phyloP scores from a whole-genome alignment of 2,888 invertebrate genomes.

The Orchestes rusci region DNA sequence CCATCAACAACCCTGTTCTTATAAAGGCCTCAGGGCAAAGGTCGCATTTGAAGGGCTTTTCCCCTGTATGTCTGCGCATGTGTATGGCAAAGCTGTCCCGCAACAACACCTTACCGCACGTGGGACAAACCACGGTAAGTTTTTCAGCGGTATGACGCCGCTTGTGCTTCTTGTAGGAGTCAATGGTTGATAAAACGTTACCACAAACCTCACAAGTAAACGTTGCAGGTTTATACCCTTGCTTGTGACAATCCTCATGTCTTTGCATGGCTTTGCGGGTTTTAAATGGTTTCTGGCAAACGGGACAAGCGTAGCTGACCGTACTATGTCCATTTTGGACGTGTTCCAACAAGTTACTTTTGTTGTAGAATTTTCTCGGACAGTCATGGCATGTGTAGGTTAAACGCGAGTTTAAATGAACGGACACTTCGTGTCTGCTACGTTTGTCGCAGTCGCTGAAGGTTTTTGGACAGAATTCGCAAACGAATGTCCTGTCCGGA shows the following conservation, averaged over 20 bases:
- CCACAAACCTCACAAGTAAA: conserved; percentile 24
- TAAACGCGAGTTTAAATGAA: conserved; percentile 9
- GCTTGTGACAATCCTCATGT: conserved; percentile 26
- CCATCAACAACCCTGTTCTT: conserved; percentile 46
- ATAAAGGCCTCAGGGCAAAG: conserved; percentile 51
- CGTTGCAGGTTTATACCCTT: conserved; percentile 22
- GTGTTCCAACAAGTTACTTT: conserved; percentile 20
- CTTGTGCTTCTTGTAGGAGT: conserved; percentile 23
- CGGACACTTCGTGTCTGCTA: conserved; percentile 11
- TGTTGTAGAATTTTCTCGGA: conserved; percentile 20
- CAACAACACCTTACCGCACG: conserved; percentile 25
- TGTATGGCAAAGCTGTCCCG: conserved; percentile 37
- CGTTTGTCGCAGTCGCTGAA: conserved; percentile 9
- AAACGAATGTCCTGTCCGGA: conserved; percentile 5
- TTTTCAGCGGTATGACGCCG: conserved; percentile 14
- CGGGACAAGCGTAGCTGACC: conserved; percentile 11
- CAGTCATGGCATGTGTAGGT: conserved; percentile 17
- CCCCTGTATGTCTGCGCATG: conserved; percentile 43
- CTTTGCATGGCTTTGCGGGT: conserved; percentile 26
- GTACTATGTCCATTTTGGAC: conserved; percentile 12
- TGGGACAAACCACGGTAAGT: conserved; percentile 12
- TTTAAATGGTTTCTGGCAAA: conserved; percentile 31
- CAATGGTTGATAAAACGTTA: conserved; percentile 17
- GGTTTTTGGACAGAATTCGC: conserved; percentile 16
- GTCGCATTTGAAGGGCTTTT: conserved; percentile 49